phyloP scores from a whole-genome alignment of 2,888 invertebrate species.

The Stenurella melanura region DNA sequence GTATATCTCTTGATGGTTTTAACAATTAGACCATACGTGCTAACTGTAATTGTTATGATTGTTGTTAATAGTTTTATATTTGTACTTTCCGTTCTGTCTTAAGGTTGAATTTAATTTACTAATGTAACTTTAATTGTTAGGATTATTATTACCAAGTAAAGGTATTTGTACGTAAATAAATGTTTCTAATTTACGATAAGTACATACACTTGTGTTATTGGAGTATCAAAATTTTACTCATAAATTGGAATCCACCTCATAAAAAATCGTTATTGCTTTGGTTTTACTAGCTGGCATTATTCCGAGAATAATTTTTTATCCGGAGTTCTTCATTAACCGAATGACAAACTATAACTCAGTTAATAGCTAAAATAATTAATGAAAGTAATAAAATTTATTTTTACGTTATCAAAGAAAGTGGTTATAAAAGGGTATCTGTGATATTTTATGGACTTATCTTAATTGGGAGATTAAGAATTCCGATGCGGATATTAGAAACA shows the following conservation, averaged over 20 bases:
- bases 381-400: slow-evolving; percentile 15
- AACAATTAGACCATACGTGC: too few species aligned
- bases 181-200: too few species aligned
- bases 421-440: not conserved
- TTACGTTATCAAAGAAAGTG: slow-evolving; percentile 11
- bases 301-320: not conserved
- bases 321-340: not conserved
- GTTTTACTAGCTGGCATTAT: not conserved
- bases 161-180: too few species aligned
- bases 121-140: too few species aligned
- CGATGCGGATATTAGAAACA: not conserved
- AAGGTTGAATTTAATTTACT: too few species aligned
- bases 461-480: slow-evolving; percentile 14
- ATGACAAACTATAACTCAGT: not conserved
- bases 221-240: too few species aligned
- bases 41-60: too few species aligned
- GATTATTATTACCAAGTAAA: too few species aligned
- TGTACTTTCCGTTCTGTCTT: too few species aligned
- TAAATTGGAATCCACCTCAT: not conserved
- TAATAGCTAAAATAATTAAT: slow-evolving; percentile 16
- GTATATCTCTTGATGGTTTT: too few species aligned
- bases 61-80: too few species aligned
- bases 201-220: too few species aligned
- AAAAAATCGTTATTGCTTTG: not conserved
- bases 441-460: slow-evolving; percentile 11